These are phyloP conservation scores for Schrankia costaestrigalis DNA, from an alignment of 2,888 invertebrate species.

Conservation along the genomic window DNA sequence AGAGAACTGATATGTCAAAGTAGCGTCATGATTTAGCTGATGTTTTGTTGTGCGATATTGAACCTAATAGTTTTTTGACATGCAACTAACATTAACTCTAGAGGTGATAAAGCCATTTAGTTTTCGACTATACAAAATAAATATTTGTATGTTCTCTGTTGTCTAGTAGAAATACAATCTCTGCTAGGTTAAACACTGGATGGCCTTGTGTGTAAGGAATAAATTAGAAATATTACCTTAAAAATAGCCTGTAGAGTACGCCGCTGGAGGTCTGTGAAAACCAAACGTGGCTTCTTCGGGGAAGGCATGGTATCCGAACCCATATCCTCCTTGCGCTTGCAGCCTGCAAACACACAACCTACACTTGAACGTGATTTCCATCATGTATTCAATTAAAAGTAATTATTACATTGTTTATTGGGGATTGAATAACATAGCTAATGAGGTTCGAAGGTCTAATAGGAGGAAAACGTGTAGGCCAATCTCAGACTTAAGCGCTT, in stretches of 20 bases:
- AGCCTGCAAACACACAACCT: slow-evolving; percentile 81
- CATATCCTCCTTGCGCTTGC: slow-evolving; percentile 97
- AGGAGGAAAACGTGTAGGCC: too few relatives aligned
- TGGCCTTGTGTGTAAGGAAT: neutral
- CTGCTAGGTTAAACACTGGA: slow-evolving; percentile 1
- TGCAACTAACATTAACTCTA: too few relatives aligned
- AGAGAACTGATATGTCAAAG: too few relatives aligned
- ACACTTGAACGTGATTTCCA: slow-evolving; percentile 13
- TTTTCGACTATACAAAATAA: too few relatives aligned
- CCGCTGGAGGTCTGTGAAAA: slow-evolving; percentile 99
- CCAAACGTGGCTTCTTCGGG: slow-evolving; percentile 99
- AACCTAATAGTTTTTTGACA: too few relatives aligned
- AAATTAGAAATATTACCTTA: slow-evolving; percentile 84
- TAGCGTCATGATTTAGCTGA: too few relatives aligned
- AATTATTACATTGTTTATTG: neutral
- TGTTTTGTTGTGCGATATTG: too few relatives aligned
- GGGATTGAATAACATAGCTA: neutral
- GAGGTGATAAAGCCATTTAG: too few relatives aligned
- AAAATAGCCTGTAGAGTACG: slow-evolving; percentile 99
- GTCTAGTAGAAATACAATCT: neutral
- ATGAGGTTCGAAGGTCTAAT: too few relatives aligned
- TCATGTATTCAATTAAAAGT: slow-evolving; percentile 4
- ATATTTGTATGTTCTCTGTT: too few relatives aligned
- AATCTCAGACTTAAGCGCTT: too few relatives aligned
- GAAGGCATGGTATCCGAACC: slow-evolving; percentile 91